Percentiles rank a stretch among this genome's conserved stretches.
Evolutionary conservation across 2,113 vertebrate species (phyloP).

Genomic region (Vulpes vulpes): DNA sequence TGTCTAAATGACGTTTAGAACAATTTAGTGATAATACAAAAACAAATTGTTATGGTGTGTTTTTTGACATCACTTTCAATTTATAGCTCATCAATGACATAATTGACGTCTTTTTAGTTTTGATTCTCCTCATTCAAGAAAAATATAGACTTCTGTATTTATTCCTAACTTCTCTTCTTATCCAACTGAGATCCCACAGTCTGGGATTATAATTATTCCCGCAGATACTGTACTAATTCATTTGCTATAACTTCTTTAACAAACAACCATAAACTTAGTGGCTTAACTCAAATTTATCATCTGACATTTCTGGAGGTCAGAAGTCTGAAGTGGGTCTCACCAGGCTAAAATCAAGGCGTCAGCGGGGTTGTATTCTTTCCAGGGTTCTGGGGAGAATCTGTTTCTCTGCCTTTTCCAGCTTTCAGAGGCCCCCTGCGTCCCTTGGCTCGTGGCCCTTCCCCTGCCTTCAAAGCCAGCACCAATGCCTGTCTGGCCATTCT

Average conservation of each 20-base stretch:
- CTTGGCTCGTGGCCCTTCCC: background rate
- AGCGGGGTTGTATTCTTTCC: background rate
- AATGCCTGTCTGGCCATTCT: background rate
- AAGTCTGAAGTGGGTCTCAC: background rate
- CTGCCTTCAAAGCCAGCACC: background rate
- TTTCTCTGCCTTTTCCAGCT: background rate
- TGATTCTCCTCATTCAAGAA: background rate
- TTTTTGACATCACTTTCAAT: background rate
- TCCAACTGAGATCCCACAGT: background rate
- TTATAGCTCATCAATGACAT: constrained; percentile 1
- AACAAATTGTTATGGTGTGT: background rate
- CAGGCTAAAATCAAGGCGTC: background rate
- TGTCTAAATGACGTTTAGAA: background rate
- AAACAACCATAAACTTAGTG: background rate
- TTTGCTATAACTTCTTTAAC: background rate
- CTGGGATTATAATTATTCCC: background rate
- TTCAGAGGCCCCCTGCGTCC: background rate
- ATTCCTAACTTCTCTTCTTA: background rate
- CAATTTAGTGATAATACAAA: constrained; percentile 37
- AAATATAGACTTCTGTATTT: background rate
- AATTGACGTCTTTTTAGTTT: background rate
- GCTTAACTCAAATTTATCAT: background rate
- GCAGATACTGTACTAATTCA: background rate
- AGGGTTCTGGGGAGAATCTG: background rate
- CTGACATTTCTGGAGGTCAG: background rate